Evolutionary conservation across 2,113 vertebrate genomes (phyloP).

Genomic region (cattle (Bos taurus)): ARS-UCD2.0 NC_037337.1:100385501-100386000

Average conservation of each 20-base stretch:
- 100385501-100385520: background rate
- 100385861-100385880: slow-evolving; percentile 6
- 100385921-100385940: background rate
- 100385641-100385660: background rate
- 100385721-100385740: background rate
- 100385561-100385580: background rate
- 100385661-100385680: background rate
- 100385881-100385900: background rate
- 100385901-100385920: background rate
- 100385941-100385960: background rate
- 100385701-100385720: background rate
- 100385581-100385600: background rate
- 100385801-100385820: background rate
- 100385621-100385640: background rate
- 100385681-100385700: background rate
- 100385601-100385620: background rate
- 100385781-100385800: background rate
- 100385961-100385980: background rate
- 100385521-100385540: background rate
- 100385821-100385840: background rate
- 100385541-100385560: background rate
- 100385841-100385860: background rate
- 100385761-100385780: background rate
- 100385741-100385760: background rate
- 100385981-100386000: background rate